These are phyloP conservation scores for Anabacerthia variegaticeps DNA, from an alignment of 2,797 vertebrate species.

Conservation along the genomic window DNA sequence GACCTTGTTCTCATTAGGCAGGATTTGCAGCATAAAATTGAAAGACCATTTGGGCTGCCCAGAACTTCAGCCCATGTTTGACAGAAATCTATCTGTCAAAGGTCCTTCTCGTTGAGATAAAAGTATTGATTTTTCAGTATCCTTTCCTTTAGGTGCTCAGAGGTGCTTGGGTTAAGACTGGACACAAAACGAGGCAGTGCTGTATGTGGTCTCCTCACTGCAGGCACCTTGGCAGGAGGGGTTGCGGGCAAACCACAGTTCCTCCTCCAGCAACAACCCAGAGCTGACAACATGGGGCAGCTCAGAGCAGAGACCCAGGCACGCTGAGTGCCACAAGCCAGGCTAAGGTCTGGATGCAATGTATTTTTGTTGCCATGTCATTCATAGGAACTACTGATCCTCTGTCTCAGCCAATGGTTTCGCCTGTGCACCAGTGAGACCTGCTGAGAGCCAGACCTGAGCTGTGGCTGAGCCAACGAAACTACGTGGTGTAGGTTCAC, in stretches of 20 bases:
- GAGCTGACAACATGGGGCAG: fast-evolving
- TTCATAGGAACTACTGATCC: background rate
- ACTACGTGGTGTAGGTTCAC: fast-evolving
- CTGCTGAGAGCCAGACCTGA: background rate
- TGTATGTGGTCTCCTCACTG: background rate
- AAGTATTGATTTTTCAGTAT: background rate
- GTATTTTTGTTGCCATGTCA: background rate
- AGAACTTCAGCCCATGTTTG: background rate
- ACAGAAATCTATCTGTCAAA: background rate
- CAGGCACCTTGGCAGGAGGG: background rate
- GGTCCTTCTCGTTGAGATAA: background rate
- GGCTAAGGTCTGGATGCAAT: background rate
- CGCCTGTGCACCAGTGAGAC: background rate
- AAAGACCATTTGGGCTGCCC: background rate
- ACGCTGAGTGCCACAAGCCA: background rate
- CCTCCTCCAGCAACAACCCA: background rate
- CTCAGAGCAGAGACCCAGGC: background rate
- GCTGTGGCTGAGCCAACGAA: fast-evolving
- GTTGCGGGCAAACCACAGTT: background rate
- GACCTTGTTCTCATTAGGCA: background rate
- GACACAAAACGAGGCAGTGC: background rate
- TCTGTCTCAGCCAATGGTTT: background rate
- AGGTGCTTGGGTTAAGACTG: background rate
- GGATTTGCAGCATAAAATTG: background rate
- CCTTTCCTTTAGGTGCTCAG: background rate